phyloP scores from a whole-genome alignment of 2,797 vertebrate species.

The Syndactyla subalaris region DNA sequence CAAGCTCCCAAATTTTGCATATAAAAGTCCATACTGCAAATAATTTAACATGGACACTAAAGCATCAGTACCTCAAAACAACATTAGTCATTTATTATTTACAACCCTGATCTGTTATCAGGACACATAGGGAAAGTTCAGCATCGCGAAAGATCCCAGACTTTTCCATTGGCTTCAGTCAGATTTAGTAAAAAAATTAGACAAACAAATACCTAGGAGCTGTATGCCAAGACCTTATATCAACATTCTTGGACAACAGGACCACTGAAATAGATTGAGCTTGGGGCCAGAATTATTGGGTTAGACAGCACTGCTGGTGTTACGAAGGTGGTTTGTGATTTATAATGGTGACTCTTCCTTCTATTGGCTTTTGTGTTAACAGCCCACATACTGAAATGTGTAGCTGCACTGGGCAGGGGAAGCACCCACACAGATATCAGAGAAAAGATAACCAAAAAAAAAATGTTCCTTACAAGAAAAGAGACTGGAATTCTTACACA shows the following conservation, averaged over 20 bases:
- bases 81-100: neutral
- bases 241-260: neutral
- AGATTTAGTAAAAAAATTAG: neutral
- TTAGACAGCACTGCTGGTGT: neutral
- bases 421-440: rapidly evolving
- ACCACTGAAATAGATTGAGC: neutral
- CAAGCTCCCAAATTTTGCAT: neutral
- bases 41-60: neutral
- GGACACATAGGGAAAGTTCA: neutral
- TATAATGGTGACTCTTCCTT: neutral
- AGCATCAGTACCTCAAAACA: neutral
- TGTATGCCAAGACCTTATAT: neutral
- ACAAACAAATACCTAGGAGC: neutral
- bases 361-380: neutral
- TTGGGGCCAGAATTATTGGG: neutral
- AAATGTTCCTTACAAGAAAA: neutral
- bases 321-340: neutral
- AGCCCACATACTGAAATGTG: neutral
- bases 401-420: neutral
- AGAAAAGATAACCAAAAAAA: neutral
- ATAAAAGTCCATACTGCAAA: neutral
- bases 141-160: neutral
- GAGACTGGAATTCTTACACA: neutral
- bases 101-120: neutral
- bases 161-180: neutral